Evolutionary conservation across 2,113 vertebrate species (phyloP).

Genomic region (Seriola aureovittata): DNA sequence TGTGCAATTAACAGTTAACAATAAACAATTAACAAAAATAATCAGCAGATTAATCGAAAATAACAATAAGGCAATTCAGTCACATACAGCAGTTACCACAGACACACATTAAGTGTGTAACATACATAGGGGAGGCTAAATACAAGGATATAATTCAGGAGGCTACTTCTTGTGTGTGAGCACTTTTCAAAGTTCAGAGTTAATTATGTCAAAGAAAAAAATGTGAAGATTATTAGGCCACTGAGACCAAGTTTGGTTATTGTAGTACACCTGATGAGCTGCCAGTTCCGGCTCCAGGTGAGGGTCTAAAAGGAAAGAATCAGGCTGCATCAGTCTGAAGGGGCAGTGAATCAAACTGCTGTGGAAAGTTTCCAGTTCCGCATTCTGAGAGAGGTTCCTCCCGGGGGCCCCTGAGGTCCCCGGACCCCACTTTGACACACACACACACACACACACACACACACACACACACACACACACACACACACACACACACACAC

Average conservation of each 20-base stretch:
- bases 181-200: background rate
- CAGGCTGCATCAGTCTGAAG: background rate
- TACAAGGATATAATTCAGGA: background rate
- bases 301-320: background rate
- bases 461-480: background rate
- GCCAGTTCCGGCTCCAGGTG: background rate
- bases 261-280: background rate
- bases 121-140: background rate
- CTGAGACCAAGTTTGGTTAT: background rate
- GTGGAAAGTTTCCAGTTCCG: background rate
- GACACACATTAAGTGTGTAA: too few relatives aligned
- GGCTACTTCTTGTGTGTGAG: too few relatives aligned
- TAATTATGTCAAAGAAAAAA: background rate
- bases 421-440: constrained; percentile 4
- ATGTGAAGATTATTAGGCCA: background rate
- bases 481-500: background rate
- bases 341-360: background rate
- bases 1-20: too few relatives aligned
- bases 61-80: background rate
- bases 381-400: constrained; percentile 18
- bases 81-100: too few relatives aligned
- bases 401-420: constrained; percentile 33
- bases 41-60: background rate
- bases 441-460: background rate
- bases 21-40: background rate